phyloP scores from a whole-genome alignment of 1,140 invertebrate genomes.

The Aphis craccivora region DNA sequence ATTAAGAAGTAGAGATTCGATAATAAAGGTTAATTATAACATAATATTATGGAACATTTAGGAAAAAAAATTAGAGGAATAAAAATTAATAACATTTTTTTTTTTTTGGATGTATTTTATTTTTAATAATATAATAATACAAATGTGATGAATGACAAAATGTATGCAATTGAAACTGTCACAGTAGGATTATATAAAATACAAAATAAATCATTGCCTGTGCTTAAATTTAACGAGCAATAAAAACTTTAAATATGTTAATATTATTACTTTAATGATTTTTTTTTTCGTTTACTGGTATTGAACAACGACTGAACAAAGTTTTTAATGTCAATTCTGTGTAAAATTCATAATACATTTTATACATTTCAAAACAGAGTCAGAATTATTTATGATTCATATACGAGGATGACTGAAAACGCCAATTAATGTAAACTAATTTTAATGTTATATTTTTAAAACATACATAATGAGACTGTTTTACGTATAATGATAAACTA shows the following conservation, averaged over 20 bases:
- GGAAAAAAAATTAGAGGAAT: neutral
- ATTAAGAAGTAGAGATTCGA: neutral
- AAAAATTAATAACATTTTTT: neutral
- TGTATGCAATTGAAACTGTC: neutral
- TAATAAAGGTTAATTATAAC: neutral
- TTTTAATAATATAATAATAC: neutral
- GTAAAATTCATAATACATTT: neutral
- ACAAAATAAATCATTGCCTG: neutral
- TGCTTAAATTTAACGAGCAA: neutral
- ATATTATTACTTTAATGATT: neutral
- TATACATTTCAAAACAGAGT: neutral
- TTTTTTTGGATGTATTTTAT: neutral
- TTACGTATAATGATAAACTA: neutral
- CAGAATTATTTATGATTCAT: neutral
- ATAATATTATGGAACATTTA: neutral
- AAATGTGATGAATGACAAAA: neutral
- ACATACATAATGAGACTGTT: neutral
- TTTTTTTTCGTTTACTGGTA: neutral
- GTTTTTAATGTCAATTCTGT: neutral
- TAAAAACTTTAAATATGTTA: conserved; percentile 6
- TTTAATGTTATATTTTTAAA: neutral
- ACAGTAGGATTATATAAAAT: neutral
- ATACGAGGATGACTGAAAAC: neutral
- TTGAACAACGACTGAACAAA: neutral
- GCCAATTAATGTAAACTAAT: neutral